Percentiles rank a stretch among this genome's conserved stretches.
Conservation (phyloP, 2,797 vertebrate species). For the Hyperoplus lanceolatus region DNA sequence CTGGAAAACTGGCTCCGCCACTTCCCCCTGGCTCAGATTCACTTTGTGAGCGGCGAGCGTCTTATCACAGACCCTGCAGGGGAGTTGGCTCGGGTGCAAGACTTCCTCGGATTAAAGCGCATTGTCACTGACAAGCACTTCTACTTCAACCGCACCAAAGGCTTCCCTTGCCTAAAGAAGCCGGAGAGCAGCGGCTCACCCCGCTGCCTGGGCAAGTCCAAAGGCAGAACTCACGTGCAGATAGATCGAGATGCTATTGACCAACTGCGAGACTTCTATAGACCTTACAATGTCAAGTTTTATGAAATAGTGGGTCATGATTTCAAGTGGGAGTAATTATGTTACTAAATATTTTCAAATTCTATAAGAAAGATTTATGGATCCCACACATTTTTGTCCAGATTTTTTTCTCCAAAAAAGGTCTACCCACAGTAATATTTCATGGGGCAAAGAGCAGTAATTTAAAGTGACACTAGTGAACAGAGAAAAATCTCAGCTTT, state of each 20-base stretch:
- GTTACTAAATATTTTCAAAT: conserved; percentile 30
- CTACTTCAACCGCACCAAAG: conserved; percentile 98
- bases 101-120: conserved; percentile 93
- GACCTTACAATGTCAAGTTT: conserved; percentile 94
- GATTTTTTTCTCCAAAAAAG: neutral
- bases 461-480: conserved; percentile 48
- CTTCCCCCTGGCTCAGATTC: conserved; percentile 94
- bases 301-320: conserved; percentile 96
- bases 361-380: conserved; percentile 28
- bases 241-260: conserved; percentile 94
- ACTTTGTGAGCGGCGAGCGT: conserved; percentile 94
- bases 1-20: conserved; percentile 93
- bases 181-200: conserved; percentile 88
- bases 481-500: conserved; percentile 41
- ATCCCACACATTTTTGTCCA: conserved; percentile 25
- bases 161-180: conserved; percentile 95
- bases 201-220: conserved; percentile 95
- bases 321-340: conserved; percentile 92
- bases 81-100: conserved; percentile 93
- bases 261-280: conserved; percentile 94
- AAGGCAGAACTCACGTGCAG: conserved; percentile 94
- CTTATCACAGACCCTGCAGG: conserved; percentile 94
- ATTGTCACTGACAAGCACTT: conserved; percentile 96
- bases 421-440: conserved; percentile 25
- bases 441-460: conserved; percentile 17